Evolutionary conservation across 1,140 invertebrate genomes (phyloP).

Genomic region (Drosophila melanica): DNA sequence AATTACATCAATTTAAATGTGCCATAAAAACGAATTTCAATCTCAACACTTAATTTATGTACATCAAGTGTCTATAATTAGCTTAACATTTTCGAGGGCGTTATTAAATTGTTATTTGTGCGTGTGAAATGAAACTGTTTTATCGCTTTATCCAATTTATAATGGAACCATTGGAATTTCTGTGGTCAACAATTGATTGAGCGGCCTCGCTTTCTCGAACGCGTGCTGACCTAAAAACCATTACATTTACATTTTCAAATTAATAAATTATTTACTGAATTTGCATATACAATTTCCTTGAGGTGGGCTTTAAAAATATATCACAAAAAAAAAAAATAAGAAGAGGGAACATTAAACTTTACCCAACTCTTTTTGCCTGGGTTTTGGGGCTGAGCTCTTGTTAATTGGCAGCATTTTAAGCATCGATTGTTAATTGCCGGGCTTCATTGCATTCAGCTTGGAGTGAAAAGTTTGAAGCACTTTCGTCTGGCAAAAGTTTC

Average conservation of each 20-base stretch:
- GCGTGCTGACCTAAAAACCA: slow-evolving; percentile 29
- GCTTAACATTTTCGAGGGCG: slow-evolving; percentile 17
- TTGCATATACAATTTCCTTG: not conserved
- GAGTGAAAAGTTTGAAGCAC: slow-evolving; percentile 65
- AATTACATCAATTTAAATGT: slow-evolving; percentile 47
- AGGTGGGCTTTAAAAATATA: not conserved
- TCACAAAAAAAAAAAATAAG: not conserved
- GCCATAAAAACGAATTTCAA: slow-evolving; percentile 11
- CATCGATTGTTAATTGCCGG: slow-evolving; percentile 74
- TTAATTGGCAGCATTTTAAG: slow-evolving; percentile 69
- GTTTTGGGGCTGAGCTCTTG: slow-evolving; percentile 24
- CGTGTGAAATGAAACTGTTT: slow-evolving; percentile 43
- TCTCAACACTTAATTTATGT: not conserved
- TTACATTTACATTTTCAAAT: slow-evolving; percentile 10
- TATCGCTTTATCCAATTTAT: slow-evolving; percentile 27
- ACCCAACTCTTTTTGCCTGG: slow-evolving; percentile 30
- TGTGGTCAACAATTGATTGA: slow-evolving; percentile 25
- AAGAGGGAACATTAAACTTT: slow-evolving; percentile 16
- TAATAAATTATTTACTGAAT: slow-evolving; percentile 22
- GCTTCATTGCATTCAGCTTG: slow-evolving; percentile 52
- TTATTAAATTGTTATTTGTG: slow-evolving; percentile 15
- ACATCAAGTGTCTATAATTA: slow-evolving; percentile 37
- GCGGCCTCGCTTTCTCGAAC: not conserved
- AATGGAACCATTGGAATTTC: slow-evolving; percentile 25
- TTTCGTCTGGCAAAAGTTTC: slow-evolving; percentile 74